Conservation (phyloP, 2,888 invertebrate genomes). For the Melolontha melolontha region DNA sequence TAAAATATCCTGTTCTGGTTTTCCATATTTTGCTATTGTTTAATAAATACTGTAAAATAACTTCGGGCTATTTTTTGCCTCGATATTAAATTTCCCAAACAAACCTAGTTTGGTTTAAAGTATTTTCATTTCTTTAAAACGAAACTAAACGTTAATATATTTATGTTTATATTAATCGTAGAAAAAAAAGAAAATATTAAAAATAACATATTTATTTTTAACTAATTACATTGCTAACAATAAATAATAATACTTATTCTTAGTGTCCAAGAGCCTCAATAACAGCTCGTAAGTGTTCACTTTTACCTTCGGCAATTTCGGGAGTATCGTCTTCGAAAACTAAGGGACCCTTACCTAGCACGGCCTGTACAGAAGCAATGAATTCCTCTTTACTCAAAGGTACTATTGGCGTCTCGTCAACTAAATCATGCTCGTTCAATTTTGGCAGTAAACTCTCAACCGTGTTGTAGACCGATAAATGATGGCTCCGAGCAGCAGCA, state of each 20-base stretch:
- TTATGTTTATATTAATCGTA: too few relatives aligned
- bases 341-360: conserved; percentile 29
- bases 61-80: too few relatives aligned
- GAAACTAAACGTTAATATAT: too few relatives aligned
- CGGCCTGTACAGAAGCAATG: conserved; percentile 24
- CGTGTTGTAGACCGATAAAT: conserved; percentile 18
- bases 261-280: conserved; percentile 26
- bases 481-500: conserved; percentile 22
- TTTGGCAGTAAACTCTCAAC: conserved; percentile 32
- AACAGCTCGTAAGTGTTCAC: conserved; percentile 31
- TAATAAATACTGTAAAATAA: too few relatives aligned
- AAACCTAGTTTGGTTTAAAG: too few relatives aligned
- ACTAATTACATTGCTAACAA: conserved; percentile 3
- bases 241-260: conserved; percentile 53
- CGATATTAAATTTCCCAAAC: too few relatives aligned
- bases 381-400: conserved; percentile 41
- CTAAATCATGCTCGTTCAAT: conserved; percentile 36
- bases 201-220: conserved; percentile 47
- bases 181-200: too few relatives aligned
- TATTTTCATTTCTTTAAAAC: too few relatives aligned
- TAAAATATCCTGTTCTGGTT: too few relatives aligned
- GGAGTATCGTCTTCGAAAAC: conserved; percentile 35
- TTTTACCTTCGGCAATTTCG: conserved; percentile 37
- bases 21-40: too few relatives aligned
- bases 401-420: conserved; percentile 32